phyloP scores from a whole-genome alignment of 2,797 vertebrate genomes.

The Acanthiza pusilla region DNA sequence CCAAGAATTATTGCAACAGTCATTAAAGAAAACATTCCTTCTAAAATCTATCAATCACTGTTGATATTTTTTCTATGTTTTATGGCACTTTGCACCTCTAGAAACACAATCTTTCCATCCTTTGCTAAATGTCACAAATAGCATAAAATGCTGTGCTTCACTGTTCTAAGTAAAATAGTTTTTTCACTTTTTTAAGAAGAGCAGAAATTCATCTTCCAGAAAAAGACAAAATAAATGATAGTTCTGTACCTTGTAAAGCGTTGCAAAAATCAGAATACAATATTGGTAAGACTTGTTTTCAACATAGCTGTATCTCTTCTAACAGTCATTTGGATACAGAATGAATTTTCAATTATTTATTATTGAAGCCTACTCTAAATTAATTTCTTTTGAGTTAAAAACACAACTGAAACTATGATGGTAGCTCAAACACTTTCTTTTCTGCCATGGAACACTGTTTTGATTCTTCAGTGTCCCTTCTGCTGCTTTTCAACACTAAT shows the following conservation, averaged over 20 bases:
- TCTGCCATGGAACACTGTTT: neutral
- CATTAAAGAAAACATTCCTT: neutral
- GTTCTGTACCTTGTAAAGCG: neutral
- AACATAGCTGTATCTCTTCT: neutral
- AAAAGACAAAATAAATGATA: neutral
- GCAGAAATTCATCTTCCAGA: neutral
- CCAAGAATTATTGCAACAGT: neutral
- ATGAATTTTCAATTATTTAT: neutral
- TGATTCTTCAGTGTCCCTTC: neutral
- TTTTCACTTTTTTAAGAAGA: neutral
- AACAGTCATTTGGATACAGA: neutral
- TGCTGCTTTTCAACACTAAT: neutral
- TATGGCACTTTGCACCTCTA: neutral
- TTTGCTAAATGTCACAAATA: neutral
- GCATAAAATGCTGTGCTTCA: neutral
- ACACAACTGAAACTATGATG: neutral
- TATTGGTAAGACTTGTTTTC: neutral
- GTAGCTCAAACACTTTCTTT: neutral
- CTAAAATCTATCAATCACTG: neutral
- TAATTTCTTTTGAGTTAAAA: neutral
- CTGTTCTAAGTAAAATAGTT: neutral
- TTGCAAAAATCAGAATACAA: neutral
- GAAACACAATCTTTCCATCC: neutral
- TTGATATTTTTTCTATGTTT: neutral
- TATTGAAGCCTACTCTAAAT: neutral